Conservation (phyloP, 1,140 invertebrate species). For the Drosophila kepulauana region DNA sequence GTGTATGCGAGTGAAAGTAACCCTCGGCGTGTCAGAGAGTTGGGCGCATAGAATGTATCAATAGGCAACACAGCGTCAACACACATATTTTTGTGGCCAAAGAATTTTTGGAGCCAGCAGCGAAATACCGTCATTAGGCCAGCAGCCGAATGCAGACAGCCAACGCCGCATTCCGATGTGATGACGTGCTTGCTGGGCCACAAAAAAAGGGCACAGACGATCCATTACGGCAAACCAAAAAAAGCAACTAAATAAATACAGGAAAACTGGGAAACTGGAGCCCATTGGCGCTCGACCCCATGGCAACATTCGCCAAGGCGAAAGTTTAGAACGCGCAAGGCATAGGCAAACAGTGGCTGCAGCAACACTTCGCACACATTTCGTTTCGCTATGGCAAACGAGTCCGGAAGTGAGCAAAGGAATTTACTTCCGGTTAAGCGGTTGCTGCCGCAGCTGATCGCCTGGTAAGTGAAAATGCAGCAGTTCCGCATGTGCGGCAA, state of each 20-base stretch:
- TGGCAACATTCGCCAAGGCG: constrained; percentile 78
- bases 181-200: constrained; percentile 51
- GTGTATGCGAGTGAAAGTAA: constrained; percentile 71
- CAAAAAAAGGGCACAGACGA: constrained; percentile 30
- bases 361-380: background rate
- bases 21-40: constrained; percentile 74
- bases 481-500: constrained; percentile 83
- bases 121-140: constrained; percentile 82
- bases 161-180: constrained; percentile 69
- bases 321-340: constrained; percentile 65
- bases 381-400: background rate
- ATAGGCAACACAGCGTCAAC: constrained; percentile 47
- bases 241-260: background rate
- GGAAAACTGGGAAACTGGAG: constrained; percentile 33
- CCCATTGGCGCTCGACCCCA: constrained; percentile 56
- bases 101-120: constrained; percentile 74
- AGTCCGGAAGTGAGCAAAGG: constrained; percentile 68
- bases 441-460: constrained; percentile 53
- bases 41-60: constrained; percentile 69
- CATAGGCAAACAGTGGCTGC: constrained; percentile 55
- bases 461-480: constrained; percentile 82
- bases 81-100: constrained; percentile 27
- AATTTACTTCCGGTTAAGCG: constrained; percentile 74
- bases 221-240: background rate
- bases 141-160: constrained; percentile 57